These are phyloP conservation scores for Laspeyria flexula DNA, from an alignment of 2,888 invertebrate species.

Conservation along the genomic window DNA sequence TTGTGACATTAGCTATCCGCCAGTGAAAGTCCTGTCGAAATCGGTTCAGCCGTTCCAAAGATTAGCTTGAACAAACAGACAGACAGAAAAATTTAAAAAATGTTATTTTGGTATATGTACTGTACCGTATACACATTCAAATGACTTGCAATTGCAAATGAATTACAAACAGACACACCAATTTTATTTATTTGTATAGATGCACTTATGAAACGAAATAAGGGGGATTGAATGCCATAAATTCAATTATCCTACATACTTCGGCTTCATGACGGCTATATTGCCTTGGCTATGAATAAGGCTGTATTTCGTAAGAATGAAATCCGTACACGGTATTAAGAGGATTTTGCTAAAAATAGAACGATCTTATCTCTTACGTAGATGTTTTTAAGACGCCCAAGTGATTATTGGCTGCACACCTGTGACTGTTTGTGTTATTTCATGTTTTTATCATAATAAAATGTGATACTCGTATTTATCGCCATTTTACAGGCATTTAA, in stretches of 20 bases:
- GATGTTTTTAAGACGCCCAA: neutral
- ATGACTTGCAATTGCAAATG: no score
- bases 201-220: neutral
- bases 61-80: no score
- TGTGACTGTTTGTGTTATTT: no score
- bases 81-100: no score
- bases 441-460: no score
- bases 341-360: neutral
- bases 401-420: neutral
- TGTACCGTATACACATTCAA: conserved; percentile 16
- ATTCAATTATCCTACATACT: neutral
- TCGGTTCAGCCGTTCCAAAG: no score
- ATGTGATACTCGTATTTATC: no score
- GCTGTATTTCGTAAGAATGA: neutral
- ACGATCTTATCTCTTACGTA: neutral
- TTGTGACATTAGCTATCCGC: no score
- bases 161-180: no score
- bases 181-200: conserved; percentile 16
- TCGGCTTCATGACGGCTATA: neutral
- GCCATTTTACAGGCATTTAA: no score
- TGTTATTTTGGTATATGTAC: no score
- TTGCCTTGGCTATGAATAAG: neutral
- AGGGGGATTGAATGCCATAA: neutral
- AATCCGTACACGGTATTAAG: neutral
- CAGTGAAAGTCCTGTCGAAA: no score